Evolutionary conservation across 2,113 vertebrate species (phyloP), one percentile per base, ranked within the genome.

Genomic region (Zosterops pallidus): DNA sequence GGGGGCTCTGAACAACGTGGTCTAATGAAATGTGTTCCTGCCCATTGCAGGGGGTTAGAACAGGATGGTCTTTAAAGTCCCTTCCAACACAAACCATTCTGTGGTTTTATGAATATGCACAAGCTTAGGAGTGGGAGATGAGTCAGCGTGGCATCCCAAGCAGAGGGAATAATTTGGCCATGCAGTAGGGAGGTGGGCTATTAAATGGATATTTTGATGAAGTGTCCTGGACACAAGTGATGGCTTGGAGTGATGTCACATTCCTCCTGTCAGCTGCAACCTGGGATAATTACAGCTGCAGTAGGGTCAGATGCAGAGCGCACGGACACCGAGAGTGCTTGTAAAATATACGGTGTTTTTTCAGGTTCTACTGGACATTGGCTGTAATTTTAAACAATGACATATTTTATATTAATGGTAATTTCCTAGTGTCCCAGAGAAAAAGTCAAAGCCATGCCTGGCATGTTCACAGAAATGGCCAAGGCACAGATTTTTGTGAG

Each of bases 401-500:
- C 53, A 24, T 90, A 41, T 91, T 94, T 92, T 64, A 41, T 86
- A 87, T 87, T 87, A 86, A 95, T 71, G 85, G 25, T 60, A 93
- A 92, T 94, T 92, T 95, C 60, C 60, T 75, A 22, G 44, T 88
- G 49, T 96, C 92, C 69, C 65, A 80, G 90, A 89, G 62, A 94
- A 83, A 94, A 95, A 96, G 57, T 56, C 74, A 81, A 84, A 94
- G 83, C 94, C 44, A 14, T 86, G 81, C 88, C 76, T 92, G 88
- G 90, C 88, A 64, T 11, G 26, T 93, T 94, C 88, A 92, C 78
- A 82, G 72, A 82, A 95, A 69, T 78, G 90, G 90, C 91, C 79
- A 81, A 82, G 80, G 72, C 92, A 90, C 96, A 95, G 94, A 96
- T 92, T 94, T 86, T 83, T 4, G 4, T 65, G 44, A 93, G 92